Conservation (phyloP, 2,888 invertebrate genomes). For the Cheilosia variabilis region DNA sequence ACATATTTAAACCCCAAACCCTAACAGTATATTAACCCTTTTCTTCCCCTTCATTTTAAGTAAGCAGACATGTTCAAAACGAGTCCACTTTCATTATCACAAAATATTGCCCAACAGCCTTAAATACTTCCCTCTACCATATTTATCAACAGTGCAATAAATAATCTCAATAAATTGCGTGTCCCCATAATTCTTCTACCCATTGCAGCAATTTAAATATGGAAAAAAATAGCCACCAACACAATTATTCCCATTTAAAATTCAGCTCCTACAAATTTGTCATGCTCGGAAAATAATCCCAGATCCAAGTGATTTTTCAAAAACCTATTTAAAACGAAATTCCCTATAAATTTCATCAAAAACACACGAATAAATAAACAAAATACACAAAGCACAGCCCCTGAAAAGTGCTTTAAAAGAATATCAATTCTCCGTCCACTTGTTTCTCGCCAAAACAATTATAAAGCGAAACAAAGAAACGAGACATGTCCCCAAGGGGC, state of each 20-base stretch:
- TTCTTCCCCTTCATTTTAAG: not conserved
- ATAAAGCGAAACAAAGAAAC: constrained; percentile 60
- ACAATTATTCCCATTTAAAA: constrained; percentile 67
- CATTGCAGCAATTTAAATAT: constrained; percentile 29
- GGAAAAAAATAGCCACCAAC: constrained; percentile 38
- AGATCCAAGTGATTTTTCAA: constrained; percentile 64
- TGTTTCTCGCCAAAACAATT: constrained; percentile 65
- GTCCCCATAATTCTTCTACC: constrained; percentile 23
- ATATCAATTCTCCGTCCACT: constrained; percentile 39
- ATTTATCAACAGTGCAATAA: constrained; percentile 45
- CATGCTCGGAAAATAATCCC: constrained; percentile 44
- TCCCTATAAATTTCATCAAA: constrained; percentile 32
- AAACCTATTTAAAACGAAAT: constrained; percentile 53
- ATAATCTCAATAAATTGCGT: constrained; percentile 48
- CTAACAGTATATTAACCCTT: not conserved
- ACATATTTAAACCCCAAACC: not conserved
- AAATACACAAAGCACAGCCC: constrained; percentile 8
- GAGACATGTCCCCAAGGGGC: constrained; percentile 58
- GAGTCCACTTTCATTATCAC: constrained; percentile 3
- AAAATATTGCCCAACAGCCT: constrained; percentile 1
- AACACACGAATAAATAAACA: constrained; percentile 29
- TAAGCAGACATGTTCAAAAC: constrained; percentile 13
- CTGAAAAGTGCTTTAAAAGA: constrained; percentile 36
- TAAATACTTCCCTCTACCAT: constrained; percentile 16
- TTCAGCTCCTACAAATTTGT: constrained; percentile 56